Evolutionary conservation across 2,113 vertebrate genomes (phyloP).

Genomic region (Haplochromis vanheusdeni): DNA sequence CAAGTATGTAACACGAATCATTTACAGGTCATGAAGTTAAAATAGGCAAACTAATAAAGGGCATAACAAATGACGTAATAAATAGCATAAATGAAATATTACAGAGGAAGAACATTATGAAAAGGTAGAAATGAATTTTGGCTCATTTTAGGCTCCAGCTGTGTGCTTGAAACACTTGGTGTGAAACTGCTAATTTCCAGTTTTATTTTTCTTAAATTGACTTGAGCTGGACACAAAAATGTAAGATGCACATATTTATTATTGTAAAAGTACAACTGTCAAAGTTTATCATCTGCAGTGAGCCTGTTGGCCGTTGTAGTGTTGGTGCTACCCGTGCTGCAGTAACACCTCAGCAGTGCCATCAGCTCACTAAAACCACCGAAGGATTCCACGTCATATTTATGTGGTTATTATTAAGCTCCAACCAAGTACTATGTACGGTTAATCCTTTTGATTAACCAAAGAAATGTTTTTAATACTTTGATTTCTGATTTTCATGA

Average conservation of each 20-base stretch:
- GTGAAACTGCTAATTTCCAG: not conserved
- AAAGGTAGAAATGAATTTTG: not conserved
- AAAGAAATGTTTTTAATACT: not conserved
- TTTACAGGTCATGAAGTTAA: not conserved
- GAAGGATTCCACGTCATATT: not conserved
- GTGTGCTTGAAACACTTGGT: not conserved
- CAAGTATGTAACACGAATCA: not conserved
- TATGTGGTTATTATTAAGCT: not conserved
- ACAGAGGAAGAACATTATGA: not conserved
- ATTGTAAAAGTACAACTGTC: not conserved
- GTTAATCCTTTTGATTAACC: not conserved
- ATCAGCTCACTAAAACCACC: not conserved
- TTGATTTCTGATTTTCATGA: not conserved
- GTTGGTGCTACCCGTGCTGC: not conserved
- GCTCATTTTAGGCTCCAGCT: not conserved
- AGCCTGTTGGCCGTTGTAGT: not conserved
- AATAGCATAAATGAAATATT: not conserved
- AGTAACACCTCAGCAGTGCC: not conserved
- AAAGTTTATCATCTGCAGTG: not conserved
- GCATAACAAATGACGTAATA: not conserved
- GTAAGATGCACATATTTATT: not conserved
- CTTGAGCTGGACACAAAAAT: not conserved
- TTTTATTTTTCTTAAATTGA: not conserved
- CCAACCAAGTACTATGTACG: not conserved
- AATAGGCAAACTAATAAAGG: not conserved